Evolutionary conservation across 2,113 vertebrate genomes (phyloP), one percentile per base, ranked within the genome.

Genomic region (Ceyx melanurus): DNA sequence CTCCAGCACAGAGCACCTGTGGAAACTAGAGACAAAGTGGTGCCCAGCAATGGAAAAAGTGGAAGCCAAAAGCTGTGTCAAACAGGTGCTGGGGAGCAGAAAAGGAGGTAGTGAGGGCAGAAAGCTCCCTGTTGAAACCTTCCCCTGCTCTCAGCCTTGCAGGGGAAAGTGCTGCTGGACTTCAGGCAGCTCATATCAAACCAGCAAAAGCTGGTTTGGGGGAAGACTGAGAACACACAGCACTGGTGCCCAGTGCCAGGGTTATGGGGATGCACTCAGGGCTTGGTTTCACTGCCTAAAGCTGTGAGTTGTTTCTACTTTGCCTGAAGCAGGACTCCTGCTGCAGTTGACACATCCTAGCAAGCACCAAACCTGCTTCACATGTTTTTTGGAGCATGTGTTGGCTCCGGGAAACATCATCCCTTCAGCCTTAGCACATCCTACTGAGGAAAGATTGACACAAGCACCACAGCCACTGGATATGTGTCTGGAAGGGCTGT

Each of bases 21-120:
- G 77, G 96, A 96, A 96, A 92, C 66, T 37, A 77, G 89, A 95
- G 92, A 90, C 92, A 60, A 88, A 83, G 68, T 0, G 3, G 71
- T 87, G 51, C 62, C 48, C 35, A 40, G 90, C 50, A 66, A 31
- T 73, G 74, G 93, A 87, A 93, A 89, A 94, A 95, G 71, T 75
- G 45, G 46, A 42, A 90, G 96, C 88, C 86, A 78, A 78, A 79
- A 88, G 80, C 86, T 15, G 20, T 35, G 53, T 43, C 83, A 68
- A 75, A 2, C 74, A 94, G 83, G 92, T 92, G 86, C 58, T 66
- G 70, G 54, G 65, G 51, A 80, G 45, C 19, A 5, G 22, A 53
- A 21, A 54, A 74, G 43, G 68, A 64, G 48, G 68, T 50, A 81
- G 61, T 2, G 0, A 45, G 33, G 48, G 60, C 15, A 45, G 57